These are phyloP conservation scores for Hylomyscus alleni DNA, from an alignment of 2,797 vertebrate genomes.

Conservation along the genomic window DNA sequence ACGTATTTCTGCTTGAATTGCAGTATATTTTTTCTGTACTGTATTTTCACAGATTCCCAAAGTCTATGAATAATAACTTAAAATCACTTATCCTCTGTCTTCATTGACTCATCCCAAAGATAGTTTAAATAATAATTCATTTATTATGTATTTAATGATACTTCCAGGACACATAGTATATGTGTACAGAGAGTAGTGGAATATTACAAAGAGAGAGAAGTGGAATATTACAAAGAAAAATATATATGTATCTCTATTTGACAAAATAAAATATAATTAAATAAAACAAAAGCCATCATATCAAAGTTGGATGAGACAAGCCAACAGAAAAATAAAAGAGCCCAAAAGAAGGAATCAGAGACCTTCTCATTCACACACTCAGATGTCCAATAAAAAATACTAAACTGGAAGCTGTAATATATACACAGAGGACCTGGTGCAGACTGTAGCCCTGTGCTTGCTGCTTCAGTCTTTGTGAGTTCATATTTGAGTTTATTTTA, in stretches of 20 bases:
- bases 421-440: background rate
- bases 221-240: conserved; percentile 56
- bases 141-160: background rate
- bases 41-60: conserved; percentile 67
- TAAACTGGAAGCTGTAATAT: background rate
- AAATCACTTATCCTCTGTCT: conserved; percentile 25
- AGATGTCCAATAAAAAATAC: background rate
- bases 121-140: conserved; percentile 21
- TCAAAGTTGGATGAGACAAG: background rate
- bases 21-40: conserved; percentile 65
- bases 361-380: background rate
- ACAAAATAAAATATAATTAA: background rate
- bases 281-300: background rate
- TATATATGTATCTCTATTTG: background rate
- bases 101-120: conserved; percentile 30
- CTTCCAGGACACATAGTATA: background rate
- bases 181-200: background rate
- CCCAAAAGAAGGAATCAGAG: background rate
- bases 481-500: background rate
- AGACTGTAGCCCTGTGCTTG: background rate
- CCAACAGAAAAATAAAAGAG: background rate
- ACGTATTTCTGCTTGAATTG: conserved; percentile 70
- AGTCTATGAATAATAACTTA: conserved; percentile 36
- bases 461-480: background rate
- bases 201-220: conserved; percentile 8